These are phyloP conservation scores for Platycercus adscitus DNA, from an alignment of 2,113 vertebrate species.

Conservation along the genomic window DNA sequence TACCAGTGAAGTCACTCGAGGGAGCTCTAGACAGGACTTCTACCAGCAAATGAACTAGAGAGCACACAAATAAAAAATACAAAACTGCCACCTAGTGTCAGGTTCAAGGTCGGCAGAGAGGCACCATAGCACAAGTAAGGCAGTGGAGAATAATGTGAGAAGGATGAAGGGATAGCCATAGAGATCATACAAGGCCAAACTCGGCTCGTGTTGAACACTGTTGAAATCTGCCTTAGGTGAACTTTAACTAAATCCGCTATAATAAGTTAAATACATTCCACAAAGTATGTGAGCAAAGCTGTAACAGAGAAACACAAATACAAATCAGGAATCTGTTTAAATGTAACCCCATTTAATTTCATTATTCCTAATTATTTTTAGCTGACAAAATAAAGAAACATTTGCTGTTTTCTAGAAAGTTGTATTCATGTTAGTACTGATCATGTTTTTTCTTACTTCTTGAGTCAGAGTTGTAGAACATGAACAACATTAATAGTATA, in stretches of 20 bases:
- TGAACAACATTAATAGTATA: not conserved
- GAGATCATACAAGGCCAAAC: not conserved
- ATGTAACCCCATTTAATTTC: not conserved
- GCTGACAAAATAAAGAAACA: not conserved
- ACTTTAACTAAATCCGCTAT: not conserved
- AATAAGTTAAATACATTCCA: not conserved
- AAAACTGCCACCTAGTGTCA: not conserved
- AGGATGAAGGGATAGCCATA: not conserved
- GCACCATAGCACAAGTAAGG: not conserved
- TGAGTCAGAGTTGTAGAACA: not conserved
- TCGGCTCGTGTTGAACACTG: not conserved
- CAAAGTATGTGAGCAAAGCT: not conserved
- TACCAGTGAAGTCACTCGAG: not conserved
- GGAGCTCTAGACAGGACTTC: accelerated
- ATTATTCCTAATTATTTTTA: not conserved
- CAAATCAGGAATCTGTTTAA: not conserved
- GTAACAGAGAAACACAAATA: not conserved
- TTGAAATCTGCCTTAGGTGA: not conserved
- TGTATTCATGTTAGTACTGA: not conserved
- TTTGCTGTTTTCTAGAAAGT: not conserved
- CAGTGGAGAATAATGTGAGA: accelerated
- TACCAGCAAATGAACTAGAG: accelerated
- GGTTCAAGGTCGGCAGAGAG: not conserved
- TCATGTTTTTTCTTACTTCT: not conserved
- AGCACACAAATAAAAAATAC: not conserved